phyloP scores from a whole-genome alignment of 2,113 vertebrate genomes.

The cattle (Bos taurus) region ARS-UCD2.0 NC_037348.1:27701001-27701500 shows the following conservation, averaged over 20 bases:
- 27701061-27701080: background rate
- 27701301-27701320: background rate
- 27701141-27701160: background rate
- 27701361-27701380: background rate
- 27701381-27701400: background rate
- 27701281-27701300: background rate
- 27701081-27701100: background rate
- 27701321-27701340: background rate
- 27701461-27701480: background rate
- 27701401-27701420: background rate
- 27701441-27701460: background rate
- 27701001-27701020: background rate
- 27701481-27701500: background rate
- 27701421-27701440: no score
- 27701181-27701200: background rate
- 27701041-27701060: rapidly evolving
- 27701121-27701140: background rate
- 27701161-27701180: background rate
- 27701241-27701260: background rate
- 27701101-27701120: background rate
- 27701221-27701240: background rate
- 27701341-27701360: background rate
- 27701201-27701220: background rate
- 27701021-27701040: background rate
- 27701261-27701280: background rate